Conservation (phyloP, 2,113 vertebrate genomes). For the Cyprinodon variegatus region DNA sequence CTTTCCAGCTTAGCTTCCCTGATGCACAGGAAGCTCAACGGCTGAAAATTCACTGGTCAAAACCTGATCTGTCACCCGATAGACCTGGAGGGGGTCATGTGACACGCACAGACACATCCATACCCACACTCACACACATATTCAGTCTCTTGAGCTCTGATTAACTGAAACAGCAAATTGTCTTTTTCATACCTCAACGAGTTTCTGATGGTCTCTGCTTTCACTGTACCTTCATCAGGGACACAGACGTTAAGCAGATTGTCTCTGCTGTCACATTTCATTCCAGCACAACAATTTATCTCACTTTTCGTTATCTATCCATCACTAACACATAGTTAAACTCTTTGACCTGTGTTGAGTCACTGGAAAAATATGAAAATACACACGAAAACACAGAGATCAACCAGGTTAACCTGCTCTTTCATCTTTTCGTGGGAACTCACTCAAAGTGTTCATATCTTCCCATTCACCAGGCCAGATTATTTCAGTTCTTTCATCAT, state of each 20-base stretch:
- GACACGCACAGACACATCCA: background rate
- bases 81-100: constrained; percentile 27
- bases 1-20: constrained; percentile 52
- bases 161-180: constrained; percentile 43
- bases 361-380: constrained; percentile 10
- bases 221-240: constrained; percentile 23
- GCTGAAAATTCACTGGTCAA: constrained; percentile 7
- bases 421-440: constrained; percentile 14
- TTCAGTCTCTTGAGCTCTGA: constrained; percentile 8
- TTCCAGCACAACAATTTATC: background rate
- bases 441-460: background rate
- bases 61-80: constrained; percentile 50
- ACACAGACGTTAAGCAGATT: constrained; percentile 7
- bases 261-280: background rate
- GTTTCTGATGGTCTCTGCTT: constrained; percentile 43
- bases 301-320: constrained; percentile 10
- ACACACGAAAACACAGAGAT: background rate
- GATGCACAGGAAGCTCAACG: constrained; percentile 41
- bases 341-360: constrained; percentile 32
- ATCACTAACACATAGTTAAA: constrained; percentile 20
- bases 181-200: constrained; percentile 50
- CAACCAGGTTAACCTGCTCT: background rate
- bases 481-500: background rate
- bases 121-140: constrained; percentile 23
- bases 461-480: background rate